Evolutionary conservation across 2,113 vertebrate genomes (phyloP), one percentile per base, ranked within the genome.

Genomic region (Cyphomyrus plagiostoma): DNA sequence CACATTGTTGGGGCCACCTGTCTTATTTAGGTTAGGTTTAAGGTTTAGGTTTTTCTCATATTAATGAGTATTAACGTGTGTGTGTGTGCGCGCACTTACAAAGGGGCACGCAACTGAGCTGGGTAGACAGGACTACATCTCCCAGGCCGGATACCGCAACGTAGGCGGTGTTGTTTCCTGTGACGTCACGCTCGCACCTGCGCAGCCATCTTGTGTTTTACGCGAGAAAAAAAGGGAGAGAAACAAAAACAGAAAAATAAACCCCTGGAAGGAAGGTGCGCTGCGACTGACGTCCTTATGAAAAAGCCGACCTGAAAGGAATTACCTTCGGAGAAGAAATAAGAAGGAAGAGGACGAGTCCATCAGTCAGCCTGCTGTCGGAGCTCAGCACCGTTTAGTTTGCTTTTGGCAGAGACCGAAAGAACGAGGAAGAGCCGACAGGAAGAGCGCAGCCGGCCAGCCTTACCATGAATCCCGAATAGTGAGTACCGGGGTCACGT

Each of bases 181-280:
- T 96, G 70, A 94, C 93, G 95, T 95, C 95, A 96, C 94, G 95
- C 90, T 95, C 95, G 96, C 95, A 95, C 94, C 93, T 96, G 96
- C 95, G 95, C 95, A 94, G 94, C 94, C 93, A 94, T 93, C 93
- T 94, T 94, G 92, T 93, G 91, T 93, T 90, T 91, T 77, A 92
- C 89, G 90, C 88, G 62, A 92, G 89, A 92, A 52, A 84, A 89
- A 56, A 89, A 17, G 48, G 48, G 80, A 85, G 74, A 89, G 52
- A 66, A 87, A 87, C 30, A 56, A 87, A 66, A 88, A 66, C 50
- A 58, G 50, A 89, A 50, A 89, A 89, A 88, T 58, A 84, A 89
- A 46, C 23, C 19, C 3, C 80, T 48, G 77, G 50, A 48, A 83
- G 53, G 80, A 62, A 89, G 83, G 8, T 21, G 23, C 11, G 62